phyloP scores from a whole-genome alignment of 2,797 vertebrate genomes.

The Emys orbicularis region DNA sequence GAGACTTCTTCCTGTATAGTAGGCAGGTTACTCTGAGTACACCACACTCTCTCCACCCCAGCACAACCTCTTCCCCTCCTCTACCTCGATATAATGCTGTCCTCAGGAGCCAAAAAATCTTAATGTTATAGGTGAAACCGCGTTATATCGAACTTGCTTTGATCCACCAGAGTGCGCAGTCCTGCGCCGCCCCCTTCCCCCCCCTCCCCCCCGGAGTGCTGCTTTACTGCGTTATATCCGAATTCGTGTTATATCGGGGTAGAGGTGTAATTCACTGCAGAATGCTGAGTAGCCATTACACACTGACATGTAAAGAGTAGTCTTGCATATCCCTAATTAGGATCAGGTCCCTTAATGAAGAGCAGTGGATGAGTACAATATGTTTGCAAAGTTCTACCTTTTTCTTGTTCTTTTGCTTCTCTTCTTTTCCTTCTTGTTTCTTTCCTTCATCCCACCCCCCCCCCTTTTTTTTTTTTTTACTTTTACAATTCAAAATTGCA shows the following conservation, averaged over 20 bases:
- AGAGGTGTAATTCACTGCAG: background rate
- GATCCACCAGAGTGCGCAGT: no score
- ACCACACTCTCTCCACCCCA: background rate
- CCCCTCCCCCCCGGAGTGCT: no score
- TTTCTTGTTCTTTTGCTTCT: background rate
- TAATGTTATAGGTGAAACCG: no score
- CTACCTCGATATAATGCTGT: background rate
- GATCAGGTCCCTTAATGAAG: background rate
- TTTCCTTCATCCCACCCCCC: background rate
- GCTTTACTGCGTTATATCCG: no score
- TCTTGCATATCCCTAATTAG: background rate
- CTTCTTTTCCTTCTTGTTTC: background rate
- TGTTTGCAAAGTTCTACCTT: background rate
- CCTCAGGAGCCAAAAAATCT: no score
- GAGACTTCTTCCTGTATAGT: background rate
- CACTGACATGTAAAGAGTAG: background rate
- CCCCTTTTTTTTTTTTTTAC: background rate
- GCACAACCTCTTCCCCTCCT: background rate
- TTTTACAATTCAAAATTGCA: background rate
- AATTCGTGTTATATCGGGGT: no score
- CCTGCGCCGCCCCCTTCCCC: no score
- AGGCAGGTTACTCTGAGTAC: background rate
- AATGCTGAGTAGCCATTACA: background rate
- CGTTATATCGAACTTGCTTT: no score
- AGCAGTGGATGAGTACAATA: background rate